Evolutionary conservation across 2,888 invertebrate species (phyloP).

Genomic region (Cerastis rubricosa): DNA sequence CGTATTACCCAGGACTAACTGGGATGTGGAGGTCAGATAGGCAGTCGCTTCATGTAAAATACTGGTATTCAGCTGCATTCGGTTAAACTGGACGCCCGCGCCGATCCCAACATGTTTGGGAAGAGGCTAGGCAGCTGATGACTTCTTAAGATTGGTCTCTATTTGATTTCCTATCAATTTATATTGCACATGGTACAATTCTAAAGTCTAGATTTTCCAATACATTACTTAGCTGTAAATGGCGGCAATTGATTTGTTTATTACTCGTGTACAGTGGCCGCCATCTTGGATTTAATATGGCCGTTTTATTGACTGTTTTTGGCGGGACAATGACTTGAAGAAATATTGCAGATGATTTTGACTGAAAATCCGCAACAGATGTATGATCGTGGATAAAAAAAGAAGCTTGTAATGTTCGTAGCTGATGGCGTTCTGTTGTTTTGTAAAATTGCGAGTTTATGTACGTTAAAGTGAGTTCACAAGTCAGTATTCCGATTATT

Average conservation of each 20-base stretch:
- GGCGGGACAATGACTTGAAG: conserved; percentile 20
- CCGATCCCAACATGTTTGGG: no score
- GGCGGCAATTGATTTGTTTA: conserved; percentile 51
- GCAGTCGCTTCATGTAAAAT: no score
- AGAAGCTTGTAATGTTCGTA: not conserved
- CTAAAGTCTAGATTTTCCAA: conserved; percentile 34
- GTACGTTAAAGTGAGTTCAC: not conserved
- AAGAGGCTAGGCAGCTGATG: no score
- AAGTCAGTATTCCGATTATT: not conserved
- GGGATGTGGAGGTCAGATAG: no score
- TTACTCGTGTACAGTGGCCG: conserved; percentile 2
- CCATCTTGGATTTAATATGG: conserved; percentile 40
- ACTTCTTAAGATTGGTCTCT: not conserved
- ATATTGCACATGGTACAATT: conserved; percentile 3
- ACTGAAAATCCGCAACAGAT: not conserved
- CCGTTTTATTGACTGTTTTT: conserved; percentile 17
- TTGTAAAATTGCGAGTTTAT: not conserved
- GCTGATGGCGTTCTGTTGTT: not conserved
- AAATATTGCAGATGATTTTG: not conserved
- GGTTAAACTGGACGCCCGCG: no score
- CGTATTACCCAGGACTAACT: no score
- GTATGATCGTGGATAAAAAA: not conserved
- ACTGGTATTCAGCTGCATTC: no score
- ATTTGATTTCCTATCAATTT: not conserved
- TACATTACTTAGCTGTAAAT: conserved; percentile 33